Evolutionary conservation across 2,797 vertebrate genomes (phyloP), one percentile per base, ranked within the genome.

Genomic region (Pseudopleuronectes americanus): DNA sequence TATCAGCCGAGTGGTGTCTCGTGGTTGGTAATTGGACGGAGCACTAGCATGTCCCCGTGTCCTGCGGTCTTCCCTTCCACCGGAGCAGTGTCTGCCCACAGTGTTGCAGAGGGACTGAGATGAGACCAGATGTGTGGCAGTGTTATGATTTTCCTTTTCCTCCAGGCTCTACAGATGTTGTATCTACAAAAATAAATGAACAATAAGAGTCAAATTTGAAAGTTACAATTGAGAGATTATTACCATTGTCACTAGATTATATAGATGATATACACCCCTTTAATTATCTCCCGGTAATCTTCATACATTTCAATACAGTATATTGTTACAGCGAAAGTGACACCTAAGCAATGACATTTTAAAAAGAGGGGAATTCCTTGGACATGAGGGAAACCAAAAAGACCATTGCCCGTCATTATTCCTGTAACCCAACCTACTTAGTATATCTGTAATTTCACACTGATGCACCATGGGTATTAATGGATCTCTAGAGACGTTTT

Each of bases 321-420:
- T 87, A 66, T 62, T 49, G 45, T 90, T 84, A 70, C 70, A 65
- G 17, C 71, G 62, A 83, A 84, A 63, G 64, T 85, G 86, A 85
- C 64, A 91, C 67, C 61, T 17, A 59, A 64, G 64, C 52, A 78
- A 19, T 89, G 83, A 88, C 83, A 80, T 62, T 68, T 74, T 81
- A 90, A 84, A 92, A 90, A 90, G 88, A 85, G 88, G 93, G 93
- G 90, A 94, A 91, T 95, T 94, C 91, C 90, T 93, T 52, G 64
- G 85, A 90, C 90, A 90, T 85, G 84, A 91, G 73, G 84, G 74
- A 79, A 64, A 85, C 81, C 68, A 82, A 79, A 82, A 81, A 72
- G 79, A 82, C 63, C 62, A 86, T 57, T 65, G 73, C 70, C 48
- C 43, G 77, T 77, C 86, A 90, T 90, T 92, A 87, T 86, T 70